Evolutionary conservation across 35 echinoderm and acorn worm species (phyloP).

Genomic region (Diadema setosum): DNA sequence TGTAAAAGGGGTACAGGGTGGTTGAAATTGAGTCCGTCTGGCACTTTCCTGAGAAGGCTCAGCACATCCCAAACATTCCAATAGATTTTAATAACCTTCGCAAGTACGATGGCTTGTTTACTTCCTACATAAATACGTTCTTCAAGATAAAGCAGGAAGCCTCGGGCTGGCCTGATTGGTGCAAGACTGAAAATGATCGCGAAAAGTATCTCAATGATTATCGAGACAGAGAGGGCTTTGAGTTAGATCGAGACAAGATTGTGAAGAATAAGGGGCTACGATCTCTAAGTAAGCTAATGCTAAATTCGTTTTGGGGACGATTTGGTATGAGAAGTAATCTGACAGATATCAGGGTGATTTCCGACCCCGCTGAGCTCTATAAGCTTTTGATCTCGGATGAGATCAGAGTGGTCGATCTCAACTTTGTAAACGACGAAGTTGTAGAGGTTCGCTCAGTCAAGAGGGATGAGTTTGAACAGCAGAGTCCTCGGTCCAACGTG

Average conservation of each 20-base stretch:
- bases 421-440: slow-evolving; percentile 56
- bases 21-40: slow-evolving; percentile 55
- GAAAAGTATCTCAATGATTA: slow-evolving; percentile 39
- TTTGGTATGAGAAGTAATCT: slow-evolving; percentile 64
- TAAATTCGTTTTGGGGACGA: slow-evolving; percentile 64
- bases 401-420: slow-evolving; percentile 25
- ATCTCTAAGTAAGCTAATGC: slow-evolving; percentile 52
- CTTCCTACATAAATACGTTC: slow-evolving; percentile 59
- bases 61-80: too few relatives aligned
- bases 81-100: too few relatives aligned
- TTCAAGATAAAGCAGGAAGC: slow-evolving; percentile 50
- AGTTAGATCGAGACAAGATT: slow-evolving; percentile 13
- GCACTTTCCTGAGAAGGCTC: slow-evolving; percentile 47
- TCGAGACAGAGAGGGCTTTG: slow-evolving; percentile 46
- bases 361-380: slow-evolving; percentile 21
- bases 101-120: slow-evolving; percentile 27
- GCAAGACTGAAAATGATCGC: slow-evolving; percentile 17
- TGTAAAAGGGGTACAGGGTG: slow-evolving; percentile 48
- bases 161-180: slow-evolving; percentile 58
- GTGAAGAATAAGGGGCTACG: slow-evolving; percentile 53
- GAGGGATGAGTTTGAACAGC: slow-evolving; percentile 18
- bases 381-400: slow-evolving; percentile 26
- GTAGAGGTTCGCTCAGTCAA: slow-evolving; percentile 42
- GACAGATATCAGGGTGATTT: neutral
- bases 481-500: slow-evolving; percentile 38